Evolutionary conservation across 2,888 invertebrate genomes (phyloP), one percentile per base, ranked within the genome.

Genomic region (Lycia hirtaria): DNA sequence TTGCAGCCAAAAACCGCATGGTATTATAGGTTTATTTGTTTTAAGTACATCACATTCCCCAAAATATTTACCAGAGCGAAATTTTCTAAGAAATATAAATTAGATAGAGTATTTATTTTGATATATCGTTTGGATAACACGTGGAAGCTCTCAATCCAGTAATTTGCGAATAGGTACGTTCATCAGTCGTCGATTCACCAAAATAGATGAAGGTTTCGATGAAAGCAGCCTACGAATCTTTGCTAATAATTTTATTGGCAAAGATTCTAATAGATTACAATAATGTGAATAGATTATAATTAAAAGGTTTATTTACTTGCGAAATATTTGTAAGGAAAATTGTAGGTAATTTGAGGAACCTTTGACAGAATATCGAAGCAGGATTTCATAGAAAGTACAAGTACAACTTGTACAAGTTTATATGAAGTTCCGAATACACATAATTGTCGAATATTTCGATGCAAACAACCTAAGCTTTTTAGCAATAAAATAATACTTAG

Each of bases 91-190:
- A 41, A 26, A 24, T 26, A 15, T 26, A 41, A 41, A 26, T 41
- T 12, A 6, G 12, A 7, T 41, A 26, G 14, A 41, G 9, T 26
- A 14, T 40, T 49, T 40, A 15, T 24, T 50, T 41, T 14, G 20
- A 22, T 49, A 30, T 35, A 26, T 14, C 20, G 17, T 33, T 41
- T 51, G 12, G 26, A 14, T 20, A 9, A 10, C 24, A 19, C 12
- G 14, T 41, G 22, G 30, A 40, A 49, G n/a, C 41, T 32, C 15
- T 24, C 22, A 33, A 26, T 24, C 35, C 14, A 43, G 24, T 33
- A 51, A 41, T 26, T 43, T 26, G 30, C 40, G 17, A 22, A 15
- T 19, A 24, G 33, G 15, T 40, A 24, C 1, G 12, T 22, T 24
- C 7, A 40, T 41, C 40, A 32, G 32, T 50, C 32, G 22, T 15